A percentile compares a stretch with the other conserved stretches of the same genome.
These are phyloP conservation scores for Mechanitis mazaeus DNA, from an alignment of 2,888 invertebrate species.

Conservation along the genomic window DNA sequence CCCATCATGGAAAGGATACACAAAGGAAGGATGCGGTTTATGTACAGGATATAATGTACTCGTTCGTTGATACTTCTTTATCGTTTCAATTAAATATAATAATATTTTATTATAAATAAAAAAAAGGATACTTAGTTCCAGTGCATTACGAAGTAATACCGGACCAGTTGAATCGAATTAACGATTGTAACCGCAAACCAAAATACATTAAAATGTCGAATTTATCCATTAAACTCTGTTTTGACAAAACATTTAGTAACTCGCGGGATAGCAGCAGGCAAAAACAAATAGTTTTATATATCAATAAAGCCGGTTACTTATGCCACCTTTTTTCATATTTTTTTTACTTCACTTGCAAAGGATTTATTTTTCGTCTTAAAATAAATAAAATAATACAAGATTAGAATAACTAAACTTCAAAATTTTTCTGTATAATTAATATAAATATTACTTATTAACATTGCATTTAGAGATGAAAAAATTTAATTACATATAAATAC, in stretches of 20 bases:
- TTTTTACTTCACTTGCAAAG: too few relatives aligned
- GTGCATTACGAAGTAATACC: too few relatives aligned
- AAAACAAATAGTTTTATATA: constrained; percentile 19
- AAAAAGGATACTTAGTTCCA: background rate
- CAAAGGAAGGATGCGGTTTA: constrained; percentile 51
- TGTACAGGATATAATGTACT: background rate
- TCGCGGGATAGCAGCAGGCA: constrained; percentile 26
- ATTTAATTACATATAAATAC: too few relatives aligned
- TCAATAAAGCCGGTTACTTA: constrained; percentile 4
- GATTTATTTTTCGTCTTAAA: too few relatives aligned
- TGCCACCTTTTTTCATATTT: too few relatives aligned
- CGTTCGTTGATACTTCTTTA: too few relatives aligned
- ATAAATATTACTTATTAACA: too few relatives aligned
- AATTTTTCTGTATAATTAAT: too few relatives aligned
- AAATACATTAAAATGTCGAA: constrained; percentile 4
- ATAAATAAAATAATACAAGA: too few relatives aligned
- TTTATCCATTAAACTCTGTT: constrained; percentile 36
- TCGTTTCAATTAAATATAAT: too few relatives aligned
- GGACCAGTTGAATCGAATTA: background rate
- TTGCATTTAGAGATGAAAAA: too few relatives aligned
- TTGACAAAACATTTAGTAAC: constrained; percentile 40
- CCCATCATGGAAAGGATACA: constrained; percentile 24
- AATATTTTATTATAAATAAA: background rate
- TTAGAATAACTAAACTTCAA: too few relatives aligned
- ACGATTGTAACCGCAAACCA: constrained; percentile 7